Percentiles rank a stretch among this genome's conserved stretches.
phyloP scores from a whole-genome alignment of 2,797 vertebrate genomes.

The Aselliscus stoliczkanus region DNA sequence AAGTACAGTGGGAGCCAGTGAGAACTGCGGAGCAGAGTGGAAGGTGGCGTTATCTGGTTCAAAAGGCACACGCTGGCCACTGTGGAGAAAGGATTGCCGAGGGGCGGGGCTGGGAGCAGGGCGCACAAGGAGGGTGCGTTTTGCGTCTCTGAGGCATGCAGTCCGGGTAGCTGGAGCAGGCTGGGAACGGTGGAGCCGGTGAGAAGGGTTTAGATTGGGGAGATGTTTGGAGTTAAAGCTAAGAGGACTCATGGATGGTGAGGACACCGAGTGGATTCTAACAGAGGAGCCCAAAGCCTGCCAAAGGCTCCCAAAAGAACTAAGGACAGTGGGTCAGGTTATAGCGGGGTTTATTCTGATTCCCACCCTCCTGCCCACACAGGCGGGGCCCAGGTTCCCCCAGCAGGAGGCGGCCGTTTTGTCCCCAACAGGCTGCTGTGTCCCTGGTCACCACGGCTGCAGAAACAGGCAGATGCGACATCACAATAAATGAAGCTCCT shows the following conservation, averaged over 20 bases:
- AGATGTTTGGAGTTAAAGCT: neutral
- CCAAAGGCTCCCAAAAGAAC: neutral
- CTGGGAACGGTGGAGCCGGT: neutral
- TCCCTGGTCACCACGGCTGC: rapidly evolving
- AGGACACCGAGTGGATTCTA: neutral
- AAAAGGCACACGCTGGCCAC: neutral
- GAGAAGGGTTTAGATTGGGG: neutral
- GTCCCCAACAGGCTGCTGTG: neutral
- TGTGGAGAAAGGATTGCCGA: neutral
- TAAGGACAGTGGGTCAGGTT: rapidly evolving
- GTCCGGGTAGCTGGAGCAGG: rapidly evolving
- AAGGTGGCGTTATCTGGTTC: neutral
- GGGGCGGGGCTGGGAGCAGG: neutral
- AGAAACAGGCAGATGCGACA: neutral
- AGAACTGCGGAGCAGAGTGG: neutral
- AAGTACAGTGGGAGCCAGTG: too few species aligned
- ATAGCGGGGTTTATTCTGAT: rapidly evolving
- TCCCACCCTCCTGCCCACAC: neutral
- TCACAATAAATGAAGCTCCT: neutral
- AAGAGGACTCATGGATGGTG: neutral
- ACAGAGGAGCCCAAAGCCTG: neutral
- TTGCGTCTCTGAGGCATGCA: neutral
- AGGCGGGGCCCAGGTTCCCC: neutral
- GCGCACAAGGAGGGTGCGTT: too few species aligned
- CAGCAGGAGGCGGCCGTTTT: rapidly evolving